These are phyloP conservation scores for Mesocentrotus franciscanus DNA, from an alignment of 53 echinoderm and acorn worm species.

Conservation along the genomic window DNA sequence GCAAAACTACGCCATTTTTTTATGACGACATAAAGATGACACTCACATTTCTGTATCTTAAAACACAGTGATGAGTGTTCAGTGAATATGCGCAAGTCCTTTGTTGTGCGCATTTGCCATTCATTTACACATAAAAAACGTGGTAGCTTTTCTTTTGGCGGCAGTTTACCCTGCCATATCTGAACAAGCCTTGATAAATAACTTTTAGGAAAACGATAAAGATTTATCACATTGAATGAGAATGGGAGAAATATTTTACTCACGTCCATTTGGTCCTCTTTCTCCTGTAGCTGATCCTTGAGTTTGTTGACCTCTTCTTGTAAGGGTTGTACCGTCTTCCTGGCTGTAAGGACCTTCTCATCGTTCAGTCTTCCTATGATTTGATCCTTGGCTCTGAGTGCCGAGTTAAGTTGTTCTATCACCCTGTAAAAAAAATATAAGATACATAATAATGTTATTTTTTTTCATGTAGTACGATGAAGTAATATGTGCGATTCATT, in stretches of 20 bases:
- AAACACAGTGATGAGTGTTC: too few species aligned
- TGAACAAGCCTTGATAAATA: too few species aligned
- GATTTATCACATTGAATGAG: not conserved
- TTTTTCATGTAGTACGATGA: not conserved
- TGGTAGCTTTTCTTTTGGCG: too few species aligned
- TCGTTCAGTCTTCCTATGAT: constrained; percentile 70
- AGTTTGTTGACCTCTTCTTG: constrained; percentile 76
- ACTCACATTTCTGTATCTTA: too few species aligned
- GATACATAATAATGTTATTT: not conserved
- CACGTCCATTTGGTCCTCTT: constrained; percentile 71
- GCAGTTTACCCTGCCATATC: too few species aligned
- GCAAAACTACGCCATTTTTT: too few species aligned
- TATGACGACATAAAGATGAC: too few species aligned
- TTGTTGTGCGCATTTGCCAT: too few species aligned
- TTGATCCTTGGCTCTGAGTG: constrained; percentile 79
- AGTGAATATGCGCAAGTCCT: too few species aligned
- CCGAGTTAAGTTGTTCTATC: constrained; percentile 76
- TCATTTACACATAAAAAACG: too few species aligned
- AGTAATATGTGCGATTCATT: not conserved
- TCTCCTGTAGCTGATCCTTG: constrained; percentile 43
- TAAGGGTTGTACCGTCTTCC: constrained; percentile 72
- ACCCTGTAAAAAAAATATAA: constrained; percentile 43
- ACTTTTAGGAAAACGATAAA: too few species aligned
- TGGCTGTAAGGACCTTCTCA: constrained; percentile 70
- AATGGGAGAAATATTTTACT: not conserved